phyloP scores from a whole-genome alignment of 1,140 invertebrate genomes.

The Octopus sinensis region DNA sequence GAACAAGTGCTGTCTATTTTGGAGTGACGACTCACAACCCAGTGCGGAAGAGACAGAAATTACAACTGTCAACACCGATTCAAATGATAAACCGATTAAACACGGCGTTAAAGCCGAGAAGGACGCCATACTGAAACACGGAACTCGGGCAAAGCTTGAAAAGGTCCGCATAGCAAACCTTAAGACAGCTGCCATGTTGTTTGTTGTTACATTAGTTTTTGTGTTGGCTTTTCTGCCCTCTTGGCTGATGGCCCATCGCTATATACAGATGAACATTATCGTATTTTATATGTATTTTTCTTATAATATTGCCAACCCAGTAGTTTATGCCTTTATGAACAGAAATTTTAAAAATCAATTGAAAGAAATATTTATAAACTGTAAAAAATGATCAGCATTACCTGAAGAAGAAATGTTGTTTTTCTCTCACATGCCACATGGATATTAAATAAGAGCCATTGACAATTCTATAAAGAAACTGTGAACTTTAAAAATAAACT shows the following conservation, averaged over 20 bases:
- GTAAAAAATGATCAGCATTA: neutral
- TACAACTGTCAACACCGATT: neutral
- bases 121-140: conserved; percentile 31
- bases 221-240: conserved; percentile 50
- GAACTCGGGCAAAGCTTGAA: conserved; percentile 34
- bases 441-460: too few relatives aligned
- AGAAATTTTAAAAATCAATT: conserved; percentile 52
- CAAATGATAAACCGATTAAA: neutral
- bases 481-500: too few relatives aligned
- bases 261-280: conserved; percentile 41
- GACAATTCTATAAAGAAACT: too few relatives aligned
- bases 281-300: conserved; percentile 54
- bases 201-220: conserved; percentile 51
- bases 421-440: too few relatives aligned
- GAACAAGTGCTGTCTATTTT: conserved; percentile 27
- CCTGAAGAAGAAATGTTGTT: too few relatives aligned
- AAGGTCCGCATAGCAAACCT: conserved; percentile 46
- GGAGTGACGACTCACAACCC: conserved; percentile 24
- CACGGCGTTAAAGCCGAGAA: conserved; percentile 26
- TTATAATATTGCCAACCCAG: conserved; percentile 55
- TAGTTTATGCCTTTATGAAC: conserved; percentile 56
- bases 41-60: conserved; percentile 22
- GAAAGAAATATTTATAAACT: conserved; percentile 33
- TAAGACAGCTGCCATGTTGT: conserved; percentile 53
- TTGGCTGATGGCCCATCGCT: conserved; percentile 44